A percentile compares a stretch with the other conserved stretches of the same genome.
Evolutionary conservation across 1,140 invertebrate species (phyloP).

Genomic region (Anthonomus grandis): DNA sequence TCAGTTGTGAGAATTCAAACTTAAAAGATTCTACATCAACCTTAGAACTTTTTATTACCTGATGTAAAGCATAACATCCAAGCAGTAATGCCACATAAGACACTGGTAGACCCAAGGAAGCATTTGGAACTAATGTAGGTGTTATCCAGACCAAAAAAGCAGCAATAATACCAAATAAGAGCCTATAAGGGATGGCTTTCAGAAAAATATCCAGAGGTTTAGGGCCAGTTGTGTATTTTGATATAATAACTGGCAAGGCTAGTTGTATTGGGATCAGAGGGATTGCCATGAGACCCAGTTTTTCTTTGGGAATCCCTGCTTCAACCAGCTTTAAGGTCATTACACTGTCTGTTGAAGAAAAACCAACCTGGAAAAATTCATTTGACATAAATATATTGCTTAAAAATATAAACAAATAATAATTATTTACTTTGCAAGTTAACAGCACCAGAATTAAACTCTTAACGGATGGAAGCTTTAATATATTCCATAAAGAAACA

Average conservation of each 20-base stretch:
- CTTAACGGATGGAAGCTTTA: slow-evolving; percentile 78
- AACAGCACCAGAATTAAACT: slow-evolving; percentile 77
- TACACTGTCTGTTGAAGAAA: slow-evolving; percentile 93
- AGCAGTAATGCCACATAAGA: slow-evolving; percentile 82
- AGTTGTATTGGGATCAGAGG: slow-evolving; percentile 95
- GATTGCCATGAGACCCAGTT: slow-evolving; percentile 86
- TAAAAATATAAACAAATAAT: not conserved
- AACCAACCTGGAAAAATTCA: slow-evolving; percentile 73
- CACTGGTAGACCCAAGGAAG: slow-evolving; percentile 64
- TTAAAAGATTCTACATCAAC: no score
- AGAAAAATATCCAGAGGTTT: slow-evolving; percentile 86
- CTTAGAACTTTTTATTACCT: no score
- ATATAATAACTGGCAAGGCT: slow-evolving; percentile 83
- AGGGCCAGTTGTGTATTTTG: slow-evolving; percentile 56
- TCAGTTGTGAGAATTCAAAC: no score
- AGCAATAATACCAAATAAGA: slow-evolving; percentile 81
- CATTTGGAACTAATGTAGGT: slow-evolving; percentile 61
- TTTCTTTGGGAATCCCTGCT: slow-evolving; percentile 92
- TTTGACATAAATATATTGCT: not conserved
- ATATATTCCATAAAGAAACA: slow-evolving; percentile 75
- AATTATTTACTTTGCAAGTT: slow-evolving; percentile 77
- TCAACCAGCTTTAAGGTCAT: slow-evolving; percentile 94
- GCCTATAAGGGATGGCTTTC: slow-evolving; percentile 82
- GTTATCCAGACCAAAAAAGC: slow-evolving; percentile 83
- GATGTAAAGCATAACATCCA: slow-evolving; percentile 81